Evolutionary conservation across 2,888 invertebrate genomes (phyloP).

Genomic region (Erynnis tages): DNA sequence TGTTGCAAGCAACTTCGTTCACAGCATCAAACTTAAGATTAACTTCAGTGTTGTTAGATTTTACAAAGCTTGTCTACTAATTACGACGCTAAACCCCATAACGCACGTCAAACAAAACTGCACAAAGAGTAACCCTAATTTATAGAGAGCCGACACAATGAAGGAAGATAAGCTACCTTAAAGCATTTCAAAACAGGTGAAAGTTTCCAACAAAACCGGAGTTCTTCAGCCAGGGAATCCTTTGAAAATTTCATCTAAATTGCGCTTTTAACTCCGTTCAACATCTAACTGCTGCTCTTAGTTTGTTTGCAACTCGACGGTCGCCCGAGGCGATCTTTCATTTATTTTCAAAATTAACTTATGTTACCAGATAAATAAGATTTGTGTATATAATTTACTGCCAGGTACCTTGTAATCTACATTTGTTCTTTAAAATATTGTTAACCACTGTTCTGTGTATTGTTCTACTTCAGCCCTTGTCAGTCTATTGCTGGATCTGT

Average conservation of each 20-base stretch:
- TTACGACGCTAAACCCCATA: slow-evolving; percentile 9
- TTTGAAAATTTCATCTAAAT: slow-evolving; percentile 70
- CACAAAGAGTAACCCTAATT: slow-evolving; percentile 17
- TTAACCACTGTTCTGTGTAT: no score
- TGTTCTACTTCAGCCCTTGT: no score
- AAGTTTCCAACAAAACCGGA: slow-evolving; percentile 59
- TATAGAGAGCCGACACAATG: slow-evolving; percentile 18
- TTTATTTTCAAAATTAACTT: slow-evolving; percentile 68
- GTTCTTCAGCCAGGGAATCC: slow-evolving; percentile 55
- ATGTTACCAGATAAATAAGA: no score
- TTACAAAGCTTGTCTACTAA: slow-evolving; percentile 20
- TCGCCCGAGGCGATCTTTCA: slow-evolving; percentile 62
- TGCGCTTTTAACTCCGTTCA: slow-evolving; percentile 57
- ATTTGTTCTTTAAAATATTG: no score
- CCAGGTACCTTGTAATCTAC: no score
- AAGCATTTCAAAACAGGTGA: slow-evolving; percentile 49
- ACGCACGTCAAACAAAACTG: slow-evolving; percentile 16
- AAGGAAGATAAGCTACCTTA: slow-evolving; percentile 49
- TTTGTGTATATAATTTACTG: no score
- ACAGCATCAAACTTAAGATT: slow-evolving; percentile 9
- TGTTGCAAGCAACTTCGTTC: no score
- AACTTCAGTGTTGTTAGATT: background rate
- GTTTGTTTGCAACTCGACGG: slow-evolving; percentile 53
- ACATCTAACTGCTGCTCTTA: slow-evolving; percentile 51
- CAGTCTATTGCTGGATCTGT: no score